A percentile compares a stretch with the other conserved stretches of the same genome.
Conservation (phyloP, 2,113 vertebrate genomes). For the Vidua chalybeata region DNA sequence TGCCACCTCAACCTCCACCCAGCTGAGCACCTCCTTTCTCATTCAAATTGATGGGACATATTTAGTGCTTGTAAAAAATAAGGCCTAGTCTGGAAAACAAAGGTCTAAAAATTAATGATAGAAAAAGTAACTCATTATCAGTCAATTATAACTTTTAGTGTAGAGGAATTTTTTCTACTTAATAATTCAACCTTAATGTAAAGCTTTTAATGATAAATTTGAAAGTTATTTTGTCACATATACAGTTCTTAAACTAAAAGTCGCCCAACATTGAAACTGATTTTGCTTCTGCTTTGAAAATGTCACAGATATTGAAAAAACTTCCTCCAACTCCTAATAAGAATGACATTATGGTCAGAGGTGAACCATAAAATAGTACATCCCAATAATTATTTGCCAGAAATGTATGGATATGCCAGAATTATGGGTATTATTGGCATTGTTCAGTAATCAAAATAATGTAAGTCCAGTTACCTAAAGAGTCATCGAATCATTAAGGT, state of each 20-base stretch:
- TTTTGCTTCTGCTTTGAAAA: conserved; percentile 1
- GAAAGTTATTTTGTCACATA: not conserved
- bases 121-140: not conserved
- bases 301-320: not conserved
- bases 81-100: not conserved
- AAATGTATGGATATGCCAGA: not conserved
- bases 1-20: not conserved
- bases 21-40: not conserved
- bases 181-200: not conserved
- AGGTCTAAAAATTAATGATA: not conserved
- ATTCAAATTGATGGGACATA: not conserved
- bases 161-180: not conserved
- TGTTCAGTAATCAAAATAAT: not conserved
- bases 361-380: not conserved
- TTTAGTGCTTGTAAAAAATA: not conserved
- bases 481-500: not conserved
- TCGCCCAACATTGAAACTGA: not conserved
- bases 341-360: not conserved
- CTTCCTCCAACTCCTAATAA: not conserved
- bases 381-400: not conserved
- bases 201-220: not conserved
- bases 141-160: not conserved
- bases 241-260: not conserved
- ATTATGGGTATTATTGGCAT: not conserved
- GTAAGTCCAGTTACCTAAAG: not conserved